These are phyloP conservation scores for Ectemnius cavifrons DNA, from an alignment of 2,888 invertebrate species.

Conservation along the genomic window DNA sequence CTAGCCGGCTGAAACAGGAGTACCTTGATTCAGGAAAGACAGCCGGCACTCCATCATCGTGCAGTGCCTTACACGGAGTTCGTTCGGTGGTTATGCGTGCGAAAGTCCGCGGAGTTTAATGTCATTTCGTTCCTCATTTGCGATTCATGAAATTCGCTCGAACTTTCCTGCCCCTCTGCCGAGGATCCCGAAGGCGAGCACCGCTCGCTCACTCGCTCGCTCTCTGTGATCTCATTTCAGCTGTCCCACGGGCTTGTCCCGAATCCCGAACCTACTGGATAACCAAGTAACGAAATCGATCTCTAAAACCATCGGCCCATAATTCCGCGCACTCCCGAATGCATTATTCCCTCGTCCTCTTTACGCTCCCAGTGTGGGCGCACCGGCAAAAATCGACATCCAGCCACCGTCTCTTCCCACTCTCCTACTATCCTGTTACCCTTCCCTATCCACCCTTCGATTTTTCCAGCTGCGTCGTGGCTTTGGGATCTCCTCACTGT, in stretches of 20 bases:
- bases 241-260: constrained; percentile 57
- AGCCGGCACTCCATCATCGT: constrained; percentile 42
- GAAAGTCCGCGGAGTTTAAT: constrained; percentile 64
- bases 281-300: constrained; percentile 58
- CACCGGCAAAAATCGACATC: not conserved
- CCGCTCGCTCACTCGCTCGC: not conserved
- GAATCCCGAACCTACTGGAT: constrained; percentile 52
- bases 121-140: constrained; percentile 68
- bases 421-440: too few species aligned
- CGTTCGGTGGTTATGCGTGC: constrained; percentile 54
- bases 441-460: too few species aligned
- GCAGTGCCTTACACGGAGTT: constrained; percentile 51
- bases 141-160: constrained; percentile 67
- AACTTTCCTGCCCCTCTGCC: constrained; percentile 55
- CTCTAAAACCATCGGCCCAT: constrained; percentile 35
- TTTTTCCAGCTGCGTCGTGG: too few species aligned
- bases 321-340: constrained; percentile 30
- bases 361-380: too few species aligned
- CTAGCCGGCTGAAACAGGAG: not conserved
- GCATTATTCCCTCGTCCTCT: constrained; percentile 10
- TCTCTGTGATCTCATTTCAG: constrained; percentile 62
- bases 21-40: constrained; percentile 15
- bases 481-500: not conserved
- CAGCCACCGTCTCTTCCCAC: too few species aligned
- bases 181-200: constrained; percentile 52